Evolutionary conservation across 2,888 invertebrate genomes (phyloP).

Genomic region (Zootermopsis nevadensis): DNA sequence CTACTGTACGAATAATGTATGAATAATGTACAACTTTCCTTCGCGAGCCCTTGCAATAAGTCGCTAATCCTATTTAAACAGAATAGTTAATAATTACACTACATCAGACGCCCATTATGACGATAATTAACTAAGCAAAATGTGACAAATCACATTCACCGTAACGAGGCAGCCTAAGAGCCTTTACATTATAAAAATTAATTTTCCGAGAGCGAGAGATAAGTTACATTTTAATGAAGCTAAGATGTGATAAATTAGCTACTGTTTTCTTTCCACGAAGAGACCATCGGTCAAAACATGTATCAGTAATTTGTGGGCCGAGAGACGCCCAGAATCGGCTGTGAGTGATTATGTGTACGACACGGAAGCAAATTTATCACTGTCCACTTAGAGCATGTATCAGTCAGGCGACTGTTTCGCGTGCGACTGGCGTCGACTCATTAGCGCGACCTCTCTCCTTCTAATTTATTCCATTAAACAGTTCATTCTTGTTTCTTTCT

Average conservation of each 20-base stretch:
- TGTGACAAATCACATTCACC: neutral
- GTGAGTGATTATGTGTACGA: constrained; percentile 4
- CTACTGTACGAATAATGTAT: too few relatives aligned
- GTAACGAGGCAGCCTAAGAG: neutral
- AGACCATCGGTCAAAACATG: constrained; percentile 39
- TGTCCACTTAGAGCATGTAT: constrained; percentile 50
- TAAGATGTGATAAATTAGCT: constrained; percentile 43
- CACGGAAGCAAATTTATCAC: constrained; percentile 52
- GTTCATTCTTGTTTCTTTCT: constrained; percentile 7
- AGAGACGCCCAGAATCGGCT: neutral
- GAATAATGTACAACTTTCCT: too few relatives aligned
- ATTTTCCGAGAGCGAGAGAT: constrained; percentile 37
- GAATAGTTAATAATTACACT: neutral
- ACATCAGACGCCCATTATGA: neutral
- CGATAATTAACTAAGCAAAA: neutral
- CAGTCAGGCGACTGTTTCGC: constrained; percentile 15
- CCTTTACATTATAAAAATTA: constrained; percentile 23
- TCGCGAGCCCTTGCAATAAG: neutral
- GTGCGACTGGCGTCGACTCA: constrained; percentile 2
- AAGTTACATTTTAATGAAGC: constrained; percentile 32
- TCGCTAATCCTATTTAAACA: neutral
- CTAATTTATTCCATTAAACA: constrained; percentile 43
- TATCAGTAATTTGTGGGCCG: neutral
- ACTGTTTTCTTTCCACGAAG: constrained; percentile 29
- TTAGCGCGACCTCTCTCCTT: constrained; percentile 21